Conservation (phyloP, 2,888 invertebrate species). For the Dasysyrphus albostriatus region DNA sequence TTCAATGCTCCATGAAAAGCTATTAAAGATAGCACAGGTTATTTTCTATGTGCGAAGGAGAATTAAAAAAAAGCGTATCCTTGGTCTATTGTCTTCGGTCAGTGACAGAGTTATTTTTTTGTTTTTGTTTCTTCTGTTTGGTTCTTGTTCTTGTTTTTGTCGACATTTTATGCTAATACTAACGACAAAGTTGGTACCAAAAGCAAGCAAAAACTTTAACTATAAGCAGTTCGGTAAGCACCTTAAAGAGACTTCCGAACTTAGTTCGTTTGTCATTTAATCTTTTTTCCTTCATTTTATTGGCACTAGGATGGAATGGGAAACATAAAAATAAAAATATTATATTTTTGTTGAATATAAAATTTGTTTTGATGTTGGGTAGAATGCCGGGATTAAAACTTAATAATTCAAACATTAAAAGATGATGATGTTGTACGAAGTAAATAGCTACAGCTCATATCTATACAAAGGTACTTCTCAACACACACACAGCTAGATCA, state of each 20-base stretch:
- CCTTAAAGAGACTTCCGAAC: constrained; percentile 46
- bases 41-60: constrained; percentile 12
- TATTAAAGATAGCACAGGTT: constrained; percentile 21
- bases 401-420: constrained; percentile 20
- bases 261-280: constrained; percentile 32
- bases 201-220: constrained; percentile 56
- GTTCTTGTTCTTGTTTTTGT: constrained; percentile 44
- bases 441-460: too few relatives aligned
- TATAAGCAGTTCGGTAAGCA: constrained; percentile 34
- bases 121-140: too few relatives aligned
- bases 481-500: not conserved
- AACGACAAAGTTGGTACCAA: constrained; percentile 17
- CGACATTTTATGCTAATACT: constrained; percentile 58
- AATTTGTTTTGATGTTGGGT: constrained; percentile 20
- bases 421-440: not conserved
- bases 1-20: constrained; percentile 29
- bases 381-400: constrained; percentile 16
- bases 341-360: constrained; percentile 19
- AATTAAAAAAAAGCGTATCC: constrained; percentile 18
- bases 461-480: not conserved
- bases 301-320: not conserved
- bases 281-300: constrained; percentile 35
- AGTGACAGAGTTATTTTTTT: constrained; percentile 15
- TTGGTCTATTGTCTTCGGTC: constrained; percentile 27
- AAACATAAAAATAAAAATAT: not conserved